Evolutionary conservation across 2,888 invertebrate species (phyloP).

Genomic region (Eupithecia pulchellata): DNA sequence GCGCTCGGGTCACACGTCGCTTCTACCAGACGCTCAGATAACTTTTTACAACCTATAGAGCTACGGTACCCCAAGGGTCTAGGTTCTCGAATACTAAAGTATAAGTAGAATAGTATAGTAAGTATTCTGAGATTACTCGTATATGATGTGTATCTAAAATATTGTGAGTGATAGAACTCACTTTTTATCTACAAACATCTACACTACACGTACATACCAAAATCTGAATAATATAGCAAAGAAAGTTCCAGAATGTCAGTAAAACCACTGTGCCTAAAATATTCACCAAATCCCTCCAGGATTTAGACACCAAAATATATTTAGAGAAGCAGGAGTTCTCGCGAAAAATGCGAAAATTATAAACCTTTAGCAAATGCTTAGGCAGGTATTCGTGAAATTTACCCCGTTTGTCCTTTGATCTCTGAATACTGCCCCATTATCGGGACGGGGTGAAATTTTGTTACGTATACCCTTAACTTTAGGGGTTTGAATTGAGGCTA

Average conservation of each 20-base stretch:
- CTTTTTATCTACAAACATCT: background rate
- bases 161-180: background rate
- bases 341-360: conserved; percentile 34
- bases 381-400: conserved; percentile 43
- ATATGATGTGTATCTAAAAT: too few species aligned
- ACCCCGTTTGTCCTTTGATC: conserved; percentile 48
- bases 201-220: background rate
- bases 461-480: conserved; percentile 44
- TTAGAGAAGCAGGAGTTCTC: conserved; percentile 11
- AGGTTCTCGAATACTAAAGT: too few species aligned
- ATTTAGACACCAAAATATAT: conserved; percentile 4
- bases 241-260: background rate
- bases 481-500: conserved; percentile 5
- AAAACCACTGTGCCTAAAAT: background rate
- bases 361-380: conserved; percentile 35
- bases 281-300: background rate
- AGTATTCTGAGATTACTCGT: too few species aligned
- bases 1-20: too few species aligned
- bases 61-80: too few species aligned
- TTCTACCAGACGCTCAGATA: too few species aligned
- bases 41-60: too few species aligned
- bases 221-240: background rate
- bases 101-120: too few species aligned
- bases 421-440: conserved; percentile 43
- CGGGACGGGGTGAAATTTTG: conserved; percentile 44